Base-by-base conservation (phyloP, 2,113 vertebrate genomes). In the Rutilus rutilus region DNA sequence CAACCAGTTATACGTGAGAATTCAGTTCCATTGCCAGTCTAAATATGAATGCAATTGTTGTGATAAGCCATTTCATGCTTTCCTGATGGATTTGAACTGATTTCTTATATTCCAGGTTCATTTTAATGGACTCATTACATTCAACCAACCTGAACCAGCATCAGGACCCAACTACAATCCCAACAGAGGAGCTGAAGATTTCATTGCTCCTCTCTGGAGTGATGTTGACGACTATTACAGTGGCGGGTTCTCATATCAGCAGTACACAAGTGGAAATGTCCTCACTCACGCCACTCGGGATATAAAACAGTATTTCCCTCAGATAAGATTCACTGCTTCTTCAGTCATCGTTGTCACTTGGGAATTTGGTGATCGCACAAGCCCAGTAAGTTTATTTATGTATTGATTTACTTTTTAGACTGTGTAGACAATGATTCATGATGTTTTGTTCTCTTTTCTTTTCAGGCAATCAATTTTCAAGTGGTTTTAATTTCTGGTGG, bases 341-440 rank as follows among this genome's bases (percentile, higher is more conserved):
- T 89, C 87, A 80, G 78, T 87, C 1, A 91, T 93, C 0, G 71
- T 92, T 42, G 92, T 86, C 14, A 92, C 90, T 5, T 95, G 95
- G 92, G 85, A 92, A 47, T 47, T n/a, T 0, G 91, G 91, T 17
- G 84, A 0, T 19, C 36, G 27, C 25, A 59, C 89, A 0, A 21
- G 0, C 6, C 62, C 69, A 15, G 12, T 87, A 9, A 92, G 6
- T 23, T 45, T 1, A 4, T 42, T 30, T 30, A 7, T 39, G 39
- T 1, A 0, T 12, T 30, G 59, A 3, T 39, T 21, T 33, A n/a
- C 7, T n/a, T n/a, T 14, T 7, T 9, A 42, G 17, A 23, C 5
- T 27, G 6, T 25, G 7, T 14, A 47, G 17, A 9, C 11, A 25
- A n/a, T 47, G 9, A 14, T 25, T 73, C 5, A 11, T 74, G 33